Evolutionary conservation across 2,797 vertebrate genomes (phyloP).

Genomic region (Benthosema pterotum): DNA sequence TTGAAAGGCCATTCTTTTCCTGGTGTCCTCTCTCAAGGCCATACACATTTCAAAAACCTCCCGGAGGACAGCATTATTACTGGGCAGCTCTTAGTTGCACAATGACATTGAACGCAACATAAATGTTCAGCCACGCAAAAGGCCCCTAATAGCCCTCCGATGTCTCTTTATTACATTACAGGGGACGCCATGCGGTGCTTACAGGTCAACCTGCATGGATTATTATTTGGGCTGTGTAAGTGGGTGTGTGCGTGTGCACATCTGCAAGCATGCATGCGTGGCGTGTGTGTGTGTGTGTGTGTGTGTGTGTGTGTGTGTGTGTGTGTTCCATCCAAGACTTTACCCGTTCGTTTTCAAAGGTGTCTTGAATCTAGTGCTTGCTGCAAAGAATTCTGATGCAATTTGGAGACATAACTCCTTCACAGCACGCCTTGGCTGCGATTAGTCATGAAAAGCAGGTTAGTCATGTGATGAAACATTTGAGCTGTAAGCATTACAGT

Average conservation of each 20-base stretch:
- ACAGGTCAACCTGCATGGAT: constrained; percentile 7
- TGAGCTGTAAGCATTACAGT: too few species aligned
- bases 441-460: constrained; percentile 12
- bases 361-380: constrained; percentile 12
- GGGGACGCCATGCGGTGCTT: constrained; percentile 1
- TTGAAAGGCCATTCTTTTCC: constrained; percentile 7
- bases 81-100: constrained; percentile 12
- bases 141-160: constrained; percentile 19
- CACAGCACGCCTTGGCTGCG: constrained; percentile 7
- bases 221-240: constrained; percentile 9
- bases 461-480: too few species aligned
- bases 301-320: too few species aligned
- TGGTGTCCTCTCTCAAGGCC: constrained; percentile 3
- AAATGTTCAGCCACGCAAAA: constrained; percentile 21
- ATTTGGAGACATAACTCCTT: constrained; percentile 40
- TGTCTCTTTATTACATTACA: constrained; percentile 9
- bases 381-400: constrained; percentile 46
- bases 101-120: constrained; percentile 21
- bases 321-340: neutral
- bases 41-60: constrained; percentile 9
- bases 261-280: too few species aligned
- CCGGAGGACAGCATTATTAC: constrained; percentile 11
- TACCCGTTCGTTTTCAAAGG: constrained; percentile 13
- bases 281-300: too few species aligned
- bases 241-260: too few species aligned